phyloP scores from a whole-genome alignment of 2,888 invertebrate genomes.

The Mesorhabditis spiculigera region DNA sequence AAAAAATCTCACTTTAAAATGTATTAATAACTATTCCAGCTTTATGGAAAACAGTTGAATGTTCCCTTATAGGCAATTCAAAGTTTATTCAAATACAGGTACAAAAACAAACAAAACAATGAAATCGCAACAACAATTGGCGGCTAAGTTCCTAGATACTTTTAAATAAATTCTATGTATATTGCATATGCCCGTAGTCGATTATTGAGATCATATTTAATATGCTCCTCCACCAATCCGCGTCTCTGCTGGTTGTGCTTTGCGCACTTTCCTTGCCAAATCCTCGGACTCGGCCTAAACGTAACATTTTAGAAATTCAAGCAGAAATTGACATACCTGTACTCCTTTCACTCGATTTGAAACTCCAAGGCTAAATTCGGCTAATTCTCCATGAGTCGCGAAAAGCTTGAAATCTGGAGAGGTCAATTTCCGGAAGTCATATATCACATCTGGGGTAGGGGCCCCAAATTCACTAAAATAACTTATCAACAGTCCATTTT shows the following conservation, averaged over 20 bases:
- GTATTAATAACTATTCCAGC: not conserved
- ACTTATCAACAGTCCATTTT: not conserved
- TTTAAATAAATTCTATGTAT: not conserved
- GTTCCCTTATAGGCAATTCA: no score
- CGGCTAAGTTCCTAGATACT: no score
- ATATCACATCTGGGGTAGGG: not conserved
- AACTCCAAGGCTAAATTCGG: not conserved
- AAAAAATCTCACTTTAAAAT: not conserved
- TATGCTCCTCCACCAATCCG: slow-evolving; percentile 1
- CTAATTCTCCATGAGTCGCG: not conserved
- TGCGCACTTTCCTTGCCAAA: not conserved
- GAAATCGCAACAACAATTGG: no score
- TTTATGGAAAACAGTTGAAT: not conserved
- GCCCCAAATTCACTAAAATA: not conserved
- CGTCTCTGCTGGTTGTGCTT: not conserved
- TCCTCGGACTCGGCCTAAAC: slow-evolving; percentile 1
- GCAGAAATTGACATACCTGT: not conserved
- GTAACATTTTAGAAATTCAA: not conserved
- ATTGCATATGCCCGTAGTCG: not conserved
- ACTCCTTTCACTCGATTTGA: not conserved
- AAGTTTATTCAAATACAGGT: no score
- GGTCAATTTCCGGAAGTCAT: slow-evolving; percentile 1
- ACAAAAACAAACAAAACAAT: no score
- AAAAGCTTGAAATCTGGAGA: slow-evolving; percentile 1
- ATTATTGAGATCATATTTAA: not conserved